These are phyloP conservation scores for Condylura cristata DNA, from an alignment of 2,113 vertebrate genomes.

Conservation along the genomic window DNA sequence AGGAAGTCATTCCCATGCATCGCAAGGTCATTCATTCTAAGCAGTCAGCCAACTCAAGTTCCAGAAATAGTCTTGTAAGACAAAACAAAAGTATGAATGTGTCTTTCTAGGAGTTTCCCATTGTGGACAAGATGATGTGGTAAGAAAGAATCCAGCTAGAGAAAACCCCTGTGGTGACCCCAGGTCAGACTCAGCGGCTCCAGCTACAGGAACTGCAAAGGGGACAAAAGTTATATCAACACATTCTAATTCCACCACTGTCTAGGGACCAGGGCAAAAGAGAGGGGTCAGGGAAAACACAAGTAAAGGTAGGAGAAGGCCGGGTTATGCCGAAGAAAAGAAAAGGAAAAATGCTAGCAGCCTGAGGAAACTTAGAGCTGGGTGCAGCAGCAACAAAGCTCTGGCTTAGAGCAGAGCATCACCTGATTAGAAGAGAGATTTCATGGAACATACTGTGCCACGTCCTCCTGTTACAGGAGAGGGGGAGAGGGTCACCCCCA, in stretches of 20 bases:
- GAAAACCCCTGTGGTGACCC: not conserved
- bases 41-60: not conserved
- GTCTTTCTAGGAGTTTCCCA: not conserved
- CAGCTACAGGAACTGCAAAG: not conserved
- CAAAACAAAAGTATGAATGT: not conserved
- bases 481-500: too few species aligned
- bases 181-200: accelerated
- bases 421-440: not conserved
- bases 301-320: not conserved
- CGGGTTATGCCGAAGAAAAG: not conserved
- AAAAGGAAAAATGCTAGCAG: not conserved
- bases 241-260: not conserved
- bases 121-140: not conserved
- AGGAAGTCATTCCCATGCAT: not conserved
- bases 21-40: not conserved
- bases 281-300: not conserved
- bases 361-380: not conserved
- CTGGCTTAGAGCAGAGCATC: not conserved
- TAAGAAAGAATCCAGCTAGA: not conserved
- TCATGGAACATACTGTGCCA: not conserved
- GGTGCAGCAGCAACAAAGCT: not conserved
- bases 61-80: not conserved
- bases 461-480: too few species aligned
- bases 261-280: not conserved
- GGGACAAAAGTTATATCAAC: constrained; percentile 25